phyloP scores from a whole-genome alignment of 2,113 vertebrate genomes.

The Aptenodytes patagonicus region DNA sequence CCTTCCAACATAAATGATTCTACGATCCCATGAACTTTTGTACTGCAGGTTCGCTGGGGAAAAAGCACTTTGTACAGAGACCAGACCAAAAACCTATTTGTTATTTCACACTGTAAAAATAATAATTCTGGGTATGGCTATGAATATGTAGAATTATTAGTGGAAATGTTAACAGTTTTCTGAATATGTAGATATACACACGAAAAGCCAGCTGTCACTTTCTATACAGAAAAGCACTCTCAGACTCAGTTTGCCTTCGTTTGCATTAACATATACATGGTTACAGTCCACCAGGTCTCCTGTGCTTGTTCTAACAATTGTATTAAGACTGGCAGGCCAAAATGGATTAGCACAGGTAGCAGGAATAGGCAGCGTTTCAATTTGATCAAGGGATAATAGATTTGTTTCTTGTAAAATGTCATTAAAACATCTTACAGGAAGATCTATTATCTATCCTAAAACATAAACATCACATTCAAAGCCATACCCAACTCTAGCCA shows the following conservation, averaged over 20 bases:
- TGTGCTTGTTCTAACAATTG: background rate
- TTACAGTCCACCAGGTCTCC: background rate
- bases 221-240: background rate
- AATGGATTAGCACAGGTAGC: background rate
- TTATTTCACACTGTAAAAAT: background rate
- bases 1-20: background rate
- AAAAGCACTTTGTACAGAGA: background rate
- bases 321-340: background rate
- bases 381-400: background rate
- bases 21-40: background rate
- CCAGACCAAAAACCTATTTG: background rate
- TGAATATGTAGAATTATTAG: background rate
- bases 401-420: background rate
- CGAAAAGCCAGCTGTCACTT: background rate
- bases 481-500: background rate
- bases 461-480: background rate
- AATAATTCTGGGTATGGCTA: background rate
- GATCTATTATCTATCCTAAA: background rate
- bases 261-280: background rate
- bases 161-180: background rate
- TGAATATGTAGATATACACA: background rate
- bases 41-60: background rate
- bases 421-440: background rate
- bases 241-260: background rate
- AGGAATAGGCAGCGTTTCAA: background rate